Conservation (phyloP, 23 tunicate species). For the Clavelina lepadiformis region DNA sequence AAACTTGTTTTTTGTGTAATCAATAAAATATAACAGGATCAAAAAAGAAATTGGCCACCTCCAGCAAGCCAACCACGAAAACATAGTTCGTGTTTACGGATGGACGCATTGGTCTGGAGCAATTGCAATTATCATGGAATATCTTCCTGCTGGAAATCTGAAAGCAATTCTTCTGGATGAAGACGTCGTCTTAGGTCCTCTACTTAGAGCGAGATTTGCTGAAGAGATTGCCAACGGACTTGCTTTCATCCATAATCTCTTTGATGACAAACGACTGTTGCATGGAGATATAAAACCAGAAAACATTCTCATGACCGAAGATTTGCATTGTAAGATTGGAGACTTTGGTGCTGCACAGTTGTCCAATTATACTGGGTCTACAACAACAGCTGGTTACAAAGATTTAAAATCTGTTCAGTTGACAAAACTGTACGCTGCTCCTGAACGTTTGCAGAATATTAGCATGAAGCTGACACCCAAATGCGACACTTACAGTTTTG, state of each 20-base stretch:
- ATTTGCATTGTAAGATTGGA: slow-evolving; percentile 8
- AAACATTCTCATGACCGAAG: slow-evolving; percentile 6
- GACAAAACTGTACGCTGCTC: slow-evolving; percentile 10
- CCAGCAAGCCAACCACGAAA: slow-evolving; percentile 10
- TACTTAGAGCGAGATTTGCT: slow-evolving; percentile 1
- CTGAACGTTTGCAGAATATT: slow-evolving; percentile 11
- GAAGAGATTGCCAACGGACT: slow-evolving; percentile 11
- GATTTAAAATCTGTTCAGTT: not conserved
- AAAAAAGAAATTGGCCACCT: slow-evolving; percentile 4
- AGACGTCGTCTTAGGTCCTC: not conserved
- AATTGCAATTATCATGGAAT: slow-evolving; percentile 20
- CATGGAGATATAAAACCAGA: slow-evolving; percentile 25
- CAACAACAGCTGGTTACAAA: not conserved
- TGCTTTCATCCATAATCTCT: slow-evolving; percentile 11
- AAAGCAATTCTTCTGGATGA: not conserved
- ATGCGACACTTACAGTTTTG: slow-evolving; percentile 9
- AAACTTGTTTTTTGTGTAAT: no score
- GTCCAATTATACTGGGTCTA: not conserved
- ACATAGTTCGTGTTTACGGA: slow-evolving; percentile 14
- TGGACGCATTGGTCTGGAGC: slow-evolving; percentile 6
- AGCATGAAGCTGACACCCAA: not conserved
- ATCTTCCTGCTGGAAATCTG: slow-evolving; percentile 8
- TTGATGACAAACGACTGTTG: not conserved
- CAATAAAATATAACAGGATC: not conserved
- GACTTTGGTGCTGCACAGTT: slow-evolving; percentile 11